Conservation (phyloP, 2,113 vertebrate species). For the Vulpes vulpes region DNA sequence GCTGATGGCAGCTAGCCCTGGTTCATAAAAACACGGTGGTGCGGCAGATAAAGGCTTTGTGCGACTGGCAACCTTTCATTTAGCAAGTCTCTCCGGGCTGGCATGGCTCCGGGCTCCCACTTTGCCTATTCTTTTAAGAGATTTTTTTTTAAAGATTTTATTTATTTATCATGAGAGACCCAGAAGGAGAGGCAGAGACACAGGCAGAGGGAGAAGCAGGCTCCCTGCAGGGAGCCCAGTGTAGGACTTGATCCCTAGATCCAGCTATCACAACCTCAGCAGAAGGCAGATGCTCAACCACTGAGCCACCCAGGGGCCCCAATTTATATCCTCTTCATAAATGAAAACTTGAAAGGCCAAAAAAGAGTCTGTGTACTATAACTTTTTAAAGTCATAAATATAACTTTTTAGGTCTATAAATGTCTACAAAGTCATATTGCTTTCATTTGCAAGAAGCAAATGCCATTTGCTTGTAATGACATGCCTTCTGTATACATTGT, state of each 20-base stretch:
- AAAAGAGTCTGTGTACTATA: background rate
- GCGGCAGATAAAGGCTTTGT: background rate
- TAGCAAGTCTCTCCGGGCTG: fast-evolving
- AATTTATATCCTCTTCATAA: background rate
- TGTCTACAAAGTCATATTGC: background rate
- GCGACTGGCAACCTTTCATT: fast-evolving
- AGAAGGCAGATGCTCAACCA: no score
- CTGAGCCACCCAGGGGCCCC: no score
- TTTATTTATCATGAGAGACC: no score
- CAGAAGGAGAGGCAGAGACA: no score
- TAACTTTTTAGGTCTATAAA: background rate
- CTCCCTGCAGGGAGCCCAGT: no score
- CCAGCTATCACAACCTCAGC: no score
- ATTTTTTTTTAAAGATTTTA: no score
- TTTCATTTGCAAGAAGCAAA: slow-evolving; percentile 32
- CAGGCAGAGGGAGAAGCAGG: no score
- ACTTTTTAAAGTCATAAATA: background rate
- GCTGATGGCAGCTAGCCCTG: background rate
- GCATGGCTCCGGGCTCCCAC: background rate
- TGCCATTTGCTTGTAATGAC: background rate
- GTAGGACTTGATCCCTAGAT: no score
- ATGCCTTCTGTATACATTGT: background rate
- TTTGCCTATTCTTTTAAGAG: background rate
- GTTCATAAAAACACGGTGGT: background rate
- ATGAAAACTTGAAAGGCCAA: background rate